These are phyloP conservation scores for Macroteleia sp. DNA, from an alignment of 2,888 invertebrate genomes.

Conservation along the genomic window DNA sequence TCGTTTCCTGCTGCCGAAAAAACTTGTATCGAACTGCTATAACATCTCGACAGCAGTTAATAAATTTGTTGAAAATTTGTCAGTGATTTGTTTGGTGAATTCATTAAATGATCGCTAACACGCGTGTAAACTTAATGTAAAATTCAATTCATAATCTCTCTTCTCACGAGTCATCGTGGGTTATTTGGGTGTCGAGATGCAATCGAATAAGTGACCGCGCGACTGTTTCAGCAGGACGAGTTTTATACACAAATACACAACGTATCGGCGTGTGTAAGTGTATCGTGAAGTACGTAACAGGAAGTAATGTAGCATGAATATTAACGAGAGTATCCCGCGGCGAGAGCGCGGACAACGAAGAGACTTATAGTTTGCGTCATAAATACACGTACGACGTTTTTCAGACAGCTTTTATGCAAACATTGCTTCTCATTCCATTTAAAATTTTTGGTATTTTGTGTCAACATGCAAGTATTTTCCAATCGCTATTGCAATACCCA, in stretches of 20 bases:
- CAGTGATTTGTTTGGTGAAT: no score
- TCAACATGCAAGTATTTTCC: no score
- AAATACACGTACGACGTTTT: constrained; percentile 44
- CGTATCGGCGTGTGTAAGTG: constrained; percentile 68
- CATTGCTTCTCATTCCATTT: no score
- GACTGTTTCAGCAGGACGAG: constrained; percentile 59
- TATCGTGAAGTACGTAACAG: constrained; percentile 75
- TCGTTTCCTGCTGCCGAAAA: no score
- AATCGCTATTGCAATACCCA: no score
- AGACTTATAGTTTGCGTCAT: constrained; percentile 57
- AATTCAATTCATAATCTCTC: constrained; percentile 11
- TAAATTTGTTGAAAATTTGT: no score
- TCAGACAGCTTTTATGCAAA: constrained; percentile 39
- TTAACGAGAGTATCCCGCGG: constrained; percentile 73
- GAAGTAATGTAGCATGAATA: constrained; percentile 76
- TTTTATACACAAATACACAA: constrained; percentile 58
- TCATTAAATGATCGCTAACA: no score
- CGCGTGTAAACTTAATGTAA: no score
- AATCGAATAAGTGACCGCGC: constrained; percentile 43
- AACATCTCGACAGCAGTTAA: no score
- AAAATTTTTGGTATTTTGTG: no score
- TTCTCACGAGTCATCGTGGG: constrained; percentile 28
- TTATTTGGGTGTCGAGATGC: constrained; percentile 54
- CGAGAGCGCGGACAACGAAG: constrained; percentile 69
- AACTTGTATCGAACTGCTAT: no score